Conservation (phyloP, 2,797 vertebrate species). For the Xerus rutilus region DNA sequence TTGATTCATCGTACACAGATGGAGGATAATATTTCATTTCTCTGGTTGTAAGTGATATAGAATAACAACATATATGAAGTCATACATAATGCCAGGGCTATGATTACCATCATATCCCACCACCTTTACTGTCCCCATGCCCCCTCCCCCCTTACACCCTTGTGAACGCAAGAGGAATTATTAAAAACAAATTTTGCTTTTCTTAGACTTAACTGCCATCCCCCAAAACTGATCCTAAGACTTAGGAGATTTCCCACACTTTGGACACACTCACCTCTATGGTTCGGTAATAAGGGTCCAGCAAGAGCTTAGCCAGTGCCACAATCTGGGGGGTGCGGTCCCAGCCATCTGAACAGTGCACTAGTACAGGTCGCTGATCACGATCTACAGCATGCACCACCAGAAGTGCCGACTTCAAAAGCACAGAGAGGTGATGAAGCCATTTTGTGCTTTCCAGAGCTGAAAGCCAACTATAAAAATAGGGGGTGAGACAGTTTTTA, state of each 20-base stretch:
- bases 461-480: conserved; percentile 95
- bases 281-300: conserved; percentile 98
- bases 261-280: conserved; percentile 91
- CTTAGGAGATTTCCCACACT: neutral
- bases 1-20: too few species aligned
- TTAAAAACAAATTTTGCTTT: conserved; percentile 27
- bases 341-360: conserved; percentile 99
- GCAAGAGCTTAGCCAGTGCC: conserved; percentile 96
- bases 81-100: too few species aligned
- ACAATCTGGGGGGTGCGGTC: conserved; percentile 98
- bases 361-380: conserved; percentile 96
- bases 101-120: too few species aligned
- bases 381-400: conserved; percentile 96
- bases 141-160: too few species aligned
- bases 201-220: neutral
- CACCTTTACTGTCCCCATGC: too few species aligned
- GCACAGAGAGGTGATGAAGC: conserved; percentile 97
- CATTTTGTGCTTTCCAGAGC: conserved; percentile 98
- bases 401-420: conserved; percentile 95
- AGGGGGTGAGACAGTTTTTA: conserved; percentile 3
- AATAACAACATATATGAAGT: too few species aligned
- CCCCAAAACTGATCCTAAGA: neutral
- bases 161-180: neutral
- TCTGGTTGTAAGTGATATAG: too few species aligned
- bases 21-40: too few species aligned